Evolutionary conservation across 2,797 vertebrate species (phyloP).

Genomic region (Malurus leucopterus): DNA sequence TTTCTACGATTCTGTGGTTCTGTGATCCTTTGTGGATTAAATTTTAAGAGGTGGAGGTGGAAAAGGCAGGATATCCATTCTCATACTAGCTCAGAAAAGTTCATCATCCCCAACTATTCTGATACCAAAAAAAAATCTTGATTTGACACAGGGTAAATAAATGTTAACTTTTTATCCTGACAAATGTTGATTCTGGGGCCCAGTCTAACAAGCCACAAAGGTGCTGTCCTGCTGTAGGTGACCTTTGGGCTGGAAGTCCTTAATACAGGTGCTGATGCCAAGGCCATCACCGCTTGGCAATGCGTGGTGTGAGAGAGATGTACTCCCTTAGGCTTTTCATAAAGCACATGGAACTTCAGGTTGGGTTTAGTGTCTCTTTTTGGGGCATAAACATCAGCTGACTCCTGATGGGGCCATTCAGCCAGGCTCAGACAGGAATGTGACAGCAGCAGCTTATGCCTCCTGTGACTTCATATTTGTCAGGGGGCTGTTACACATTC

Average conservation of each 20-base stretch:
- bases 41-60: neutral
- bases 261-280: rapidly evolving
- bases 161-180: neutral
- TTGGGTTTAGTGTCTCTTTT: neutral
- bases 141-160: neutral
- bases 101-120: neutral
- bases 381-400: neutral
- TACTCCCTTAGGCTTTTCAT: neutral
- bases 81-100: neutral
- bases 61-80: neutral
- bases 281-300: neutral
- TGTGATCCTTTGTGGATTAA: neutral
- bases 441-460: neutral
- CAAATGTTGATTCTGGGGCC: neutral
- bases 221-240: neutral
- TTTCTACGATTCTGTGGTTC: neutral
- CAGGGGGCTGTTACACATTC: neutral
- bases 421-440: neutral
- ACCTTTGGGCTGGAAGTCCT: neutral
- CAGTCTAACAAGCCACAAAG: neutral
- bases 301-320: neutral
- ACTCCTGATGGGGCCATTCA: neutral
- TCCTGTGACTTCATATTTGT: neutral
- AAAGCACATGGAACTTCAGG: neutral
- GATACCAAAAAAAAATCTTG: neutral